Conservation (phyloP, 2,113 vertebrate genomes). For the Psilopsiagon aymara region DNA sequence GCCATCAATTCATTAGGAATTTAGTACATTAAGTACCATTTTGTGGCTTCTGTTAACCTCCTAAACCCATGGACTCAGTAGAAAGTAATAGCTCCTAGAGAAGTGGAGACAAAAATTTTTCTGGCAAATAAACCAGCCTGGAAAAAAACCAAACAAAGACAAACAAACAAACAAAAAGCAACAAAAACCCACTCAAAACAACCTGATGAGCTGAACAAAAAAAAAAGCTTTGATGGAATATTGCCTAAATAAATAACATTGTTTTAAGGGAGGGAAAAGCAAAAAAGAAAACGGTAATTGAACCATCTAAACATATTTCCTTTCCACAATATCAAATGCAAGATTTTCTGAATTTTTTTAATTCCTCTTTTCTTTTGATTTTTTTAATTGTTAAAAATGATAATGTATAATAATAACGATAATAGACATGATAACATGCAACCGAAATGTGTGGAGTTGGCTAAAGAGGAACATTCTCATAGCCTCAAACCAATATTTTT, state of each 20-base stretch:
- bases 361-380: background rate
- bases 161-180: background rate
- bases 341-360: background rate
- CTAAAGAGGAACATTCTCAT: background rate
- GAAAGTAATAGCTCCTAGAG: background rate
- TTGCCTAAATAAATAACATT: too few relatives aligned
- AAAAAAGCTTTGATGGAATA: too few relatives aligned
- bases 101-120: background rate
- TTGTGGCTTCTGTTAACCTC: background rate
- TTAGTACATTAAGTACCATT: background rate
- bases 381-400: background rate
- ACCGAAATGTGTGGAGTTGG: background rate
- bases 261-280: too few relatives aligned
- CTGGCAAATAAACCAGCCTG: background rate
- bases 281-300: background rate
- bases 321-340: background rate
- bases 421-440: background rate
- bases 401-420: background rate
- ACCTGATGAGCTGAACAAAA: too few relatives aligned
- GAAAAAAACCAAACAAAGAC: background rate
- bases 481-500: background rate
- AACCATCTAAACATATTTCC: background rate
- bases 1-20: background rate
- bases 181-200: background rate
- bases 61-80: accelerated